Evolutionary conservation across 1,140 invertebrate species (phyloP).

Genomic region (Brachionus plicatilis): DNA sequence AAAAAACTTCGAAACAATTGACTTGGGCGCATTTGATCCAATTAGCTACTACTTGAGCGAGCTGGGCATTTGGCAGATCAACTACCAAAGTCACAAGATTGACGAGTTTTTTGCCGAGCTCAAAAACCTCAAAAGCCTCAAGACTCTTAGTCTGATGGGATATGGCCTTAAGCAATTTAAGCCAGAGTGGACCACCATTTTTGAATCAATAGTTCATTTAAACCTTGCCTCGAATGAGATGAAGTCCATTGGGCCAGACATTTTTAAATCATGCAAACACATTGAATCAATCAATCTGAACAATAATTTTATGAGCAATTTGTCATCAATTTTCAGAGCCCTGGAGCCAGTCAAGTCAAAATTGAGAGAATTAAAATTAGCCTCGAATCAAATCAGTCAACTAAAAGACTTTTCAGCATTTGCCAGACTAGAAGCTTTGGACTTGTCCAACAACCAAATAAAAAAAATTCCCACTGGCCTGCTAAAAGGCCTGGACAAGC

Average conservation of each 20-base stretch:
- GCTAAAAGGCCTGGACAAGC: neutral
- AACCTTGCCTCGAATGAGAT: neutral
- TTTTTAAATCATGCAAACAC: neutral
- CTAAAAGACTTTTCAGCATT: neutral
- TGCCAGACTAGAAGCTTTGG: neutral
- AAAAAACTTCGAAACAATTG: neutral
- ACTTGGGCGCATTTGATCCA: neutral
- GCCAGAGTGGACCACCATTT: neutral
- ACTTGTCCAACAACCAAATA: slow-evolving; percentile 11
- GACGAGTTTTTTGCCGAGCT: neutral
- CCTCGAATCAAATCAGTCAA: neutral
- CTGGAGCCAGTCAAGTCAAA: neutral
- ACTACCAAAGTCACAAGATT: neutral
- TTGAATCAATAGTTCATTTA: neutral
- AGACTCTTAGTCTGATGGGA: neutral
- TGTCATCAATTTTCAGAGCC: neutral
- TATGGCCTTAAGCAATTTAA: neutral
- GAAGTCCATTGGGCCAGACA: neutral
- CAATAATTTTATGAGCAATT: slow-evolving; percentile 14
- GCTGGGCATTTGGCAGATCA: neutral
- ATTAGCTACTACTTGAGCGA: neutral
- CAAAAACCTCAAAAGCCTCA: neutral
- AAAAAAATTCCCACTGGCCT: neutral
- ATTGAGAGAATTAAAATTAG: neutral
- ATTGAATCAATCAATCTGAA: neutral